Evolutionary conservation across 2,113 vertebrate species (phyloP).

Genomic region (Muscicapa adusta): DNA sequence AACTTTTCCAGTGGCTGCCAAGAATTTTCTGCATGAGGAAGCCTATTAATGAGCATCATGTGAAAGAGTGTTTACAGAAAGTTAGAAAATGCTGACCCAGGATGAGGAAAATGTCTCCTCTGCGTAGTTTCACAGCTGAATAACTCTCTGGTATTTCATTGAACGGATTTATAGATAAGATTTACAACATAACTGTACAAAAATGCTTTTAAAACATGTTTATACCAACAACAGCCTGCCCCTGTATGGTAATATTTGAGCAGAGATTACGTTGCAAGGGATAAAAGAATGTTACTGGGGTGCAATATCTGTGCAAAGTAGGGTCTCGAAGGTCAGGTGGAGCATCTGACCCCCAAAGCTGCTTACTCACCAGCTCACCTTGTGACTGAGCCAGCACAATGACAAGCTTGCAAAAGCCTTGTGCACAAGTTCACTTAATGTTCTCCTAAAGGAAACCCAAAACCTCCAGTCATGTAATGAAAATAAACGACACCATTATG

Average conservation of each 20-base stretch:
- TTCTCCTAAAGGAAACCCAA: background rate
- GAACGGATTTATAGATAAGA: slow-evolving; percentile 56
- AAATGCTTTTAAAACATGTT: background rate
- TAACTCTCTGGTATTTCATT: slow-evolving; percentile 63
- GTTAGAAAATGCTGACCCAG: slow-evolving; percentile 68
- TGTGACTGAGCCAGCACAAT: background rate
- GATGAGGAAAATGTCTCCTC: slow-evolving; percentile 56
- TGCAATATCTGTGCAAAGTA: background rate
- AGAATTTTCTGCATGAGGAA: slow-evolving; percentile 75
- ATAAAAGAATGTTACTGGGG: background rate
- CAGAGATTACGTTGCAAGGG: background rate
- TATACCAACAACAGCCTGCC: background rate
- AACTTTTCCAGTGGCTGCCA: slow-evolving; percentile 58
- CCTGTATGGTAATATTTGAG: background rate
- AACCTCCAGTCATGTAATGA: background rate
- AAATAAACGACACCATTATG: slow-evolving; percentile 3
- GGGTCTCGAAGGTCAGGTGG: background rate
- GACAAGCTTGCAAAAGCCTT: background rate
- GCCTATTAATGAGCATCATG: slow-evolving; percentile 67
- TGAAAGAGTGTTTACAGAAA: slow-evolving; percentile 66
- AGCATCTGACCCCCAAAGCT: background rate
- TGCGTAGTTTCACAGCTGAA: slow-evolving; percentile 46
- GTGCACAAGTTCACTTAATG: background rate
- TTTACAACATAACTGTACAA: slow-evolving; percentile 45
- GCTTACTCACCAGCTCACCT: background rate